Conservation (phyloP, 2,888 invertebrate genomes). For the Globia sparganii region DNA sequence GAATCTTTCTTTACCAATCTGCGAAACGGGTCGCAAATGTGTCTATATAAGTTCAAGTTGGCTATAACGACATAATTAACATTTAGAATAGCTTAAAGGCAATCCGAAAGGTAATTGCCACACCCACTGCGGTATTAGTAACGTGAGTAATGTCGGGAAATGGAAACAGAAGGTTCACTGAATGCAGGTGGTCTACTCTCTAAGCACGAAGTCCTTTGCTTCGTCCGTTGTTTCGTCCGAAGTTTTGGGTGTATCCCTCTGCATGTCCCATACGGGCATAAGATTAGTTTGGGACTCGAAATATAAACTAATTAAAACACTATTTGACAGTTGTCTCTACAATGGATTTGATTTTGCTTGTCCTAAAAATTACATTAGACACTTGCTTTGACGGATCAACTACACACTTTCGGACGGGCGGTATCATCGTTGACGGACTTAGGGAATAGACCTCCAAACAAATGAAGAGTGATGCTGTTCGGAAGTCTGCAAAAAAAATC, state of each 20-base stretch:
- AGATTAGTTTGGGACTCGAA: too few relatives aligned
- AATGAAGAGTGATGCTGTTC: neutral
- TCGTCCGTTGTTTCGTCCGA: too few relatives aligned
- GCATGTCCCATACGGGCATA: too few relatives aligned
- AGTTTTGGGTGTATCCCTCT: too few relatives aligned
- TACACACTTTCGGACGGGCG: too few relatives aligned
- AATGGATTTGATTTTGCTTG: too few relatives aligned
- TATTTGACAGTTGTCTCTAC: too few relatives aligned
- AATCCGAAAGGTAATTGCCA: slow-evolving; percentile 61
- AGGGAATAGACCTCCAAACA: neutral
- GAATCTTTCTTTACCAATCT: slow-evolving; percentile 54
- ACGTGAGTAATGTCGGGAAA: slow-evolving; percentile 21
- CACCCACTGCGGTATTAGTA: slow-evolving; percentile 51
- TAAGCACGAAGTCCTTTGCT: too few relatives aligned
- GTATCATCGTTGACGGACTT: too few relatives aligned
- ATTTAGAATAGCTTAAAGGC: slow-evolving; percentile 59
- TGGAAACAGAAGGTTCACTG: slow-evolving; percentile 33
- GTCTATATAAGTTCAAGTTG: slow-evolving; percentile 55
- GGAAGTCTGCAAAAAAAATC: neutral
- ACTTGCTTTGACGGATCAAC: too few relatives aligned
- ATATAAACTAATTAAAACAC: too few relatives aligned
- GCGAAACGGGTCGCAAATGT: slow-evolving; percentile 51
- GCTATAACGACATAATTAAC: slow-evolving; percentile 64
- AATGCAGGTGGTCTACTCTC: neutral
- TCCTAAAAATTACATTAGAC: too few relatives aligned